Evolutionary conservation across 2,113 vertebrate genomes (phyloP), one percentile per base, ranked within the genome.

Genomic region (Gila orcuttii): DNA sequence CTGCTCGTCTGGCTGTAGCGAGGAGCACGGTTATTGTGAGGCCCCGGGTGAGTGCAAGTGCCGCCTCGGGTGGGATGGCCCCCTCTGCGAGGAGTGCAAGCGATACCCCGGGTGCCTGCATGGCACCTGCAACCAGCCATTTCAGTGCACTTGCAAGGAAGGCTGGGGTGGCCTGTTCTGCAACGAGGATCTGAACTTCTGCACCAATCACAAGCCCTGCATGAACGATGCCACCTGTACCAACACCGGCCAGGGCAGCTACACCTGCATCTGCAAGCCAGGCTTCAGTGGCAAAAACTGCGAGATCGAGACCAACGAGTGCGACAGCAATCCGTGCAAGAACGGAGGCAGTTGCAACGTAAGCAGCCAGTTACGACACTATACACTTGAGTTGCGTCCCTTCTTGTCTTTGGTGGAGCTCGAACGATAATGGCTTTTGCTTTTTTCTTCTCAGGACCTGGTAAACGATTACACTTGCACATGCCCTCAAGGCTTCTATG

Each of bases 321-420:
- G 97, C 12, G 95, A 96, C 45, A 96, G 96, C 90, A 96, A 95
- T 91, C 96, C 97, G 0, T 98, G 97, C 93, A 96, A 93, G 91
- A 98, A 96, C 0, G 96, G 97, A 6, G 97, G 97, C 89, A 97
- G 97, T 91, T 98, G 97, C 86, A 96, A 90, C 3, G 97, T 98
- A 90, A 93, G 96, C 95, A 36, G 7, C 3, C 1, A 0, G 1
- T 23, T 78, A 28, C 1, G 6, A 45, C 28, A 8, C 31, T 59
- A 3, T n/a, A 3, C 1, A 3, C 55, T 42, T 3, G 1, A 59
- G 57, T 75, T 31, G 31, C 47, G 21, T 13, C 17, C 5, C 13
- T 10, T 13, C n/a, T 82, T 68, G 23, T 52, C 19, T 17, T 39
- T 50, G 5, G 10, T 1, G n/a, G 19, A 47, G 25, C 71, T 47